Base-by-base conservation (phyloP, 2,888 invertebrate species). In the Bibio marci region DNA sequence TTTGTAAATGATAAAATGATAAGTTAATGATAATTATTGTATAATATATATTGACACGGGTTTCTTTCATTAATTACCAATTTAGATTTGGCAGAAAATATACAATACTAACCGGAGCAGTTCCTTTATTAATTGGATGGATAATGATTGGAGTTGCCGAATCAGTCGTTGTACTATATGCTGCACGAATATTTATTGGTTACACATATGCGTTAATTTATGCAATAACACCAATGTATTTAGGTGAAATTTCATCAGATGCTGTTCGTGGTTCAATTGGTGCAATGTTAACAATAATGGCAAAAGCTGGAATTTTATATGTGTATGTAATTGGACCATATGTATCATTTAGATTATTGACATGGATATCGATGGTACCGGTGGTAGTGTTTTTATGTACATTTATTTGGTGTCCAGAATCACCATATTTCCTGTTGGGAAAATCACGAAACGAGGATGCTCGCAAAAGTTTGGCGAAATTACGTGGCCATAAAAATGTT, bases 391-490 rank as follows among this genome's bases (percentile, higher is more conserved):
- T 73, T 49, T 55, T 73, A 19, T 39, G 70, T 13, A 57, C 65
- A 14, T 70, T 76, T 53, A 55, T 69, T 28, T 69, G 69, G 52
- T 65, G 78, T 54, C 80, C 80, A n/a, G 80, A 80, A 61, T 72
- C 74, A 45, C 76, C 77, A 14, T 67, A 73, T 48, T 70, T 65
- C 53, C 64, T 68, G 47, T 55, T 69, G 43, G 64, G 65, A 49
- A 66, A 65, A 45, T 66, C 66, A 47, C 62, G 66, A 45, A 65
- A 63, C 41, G 62, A 65, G 43, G 67, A 69, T 49, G 76, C 76
- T 5, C 63, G 68, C 46, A 55, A 64, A 43, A 65, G 75, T 13
- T 62, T 80, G 41, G 61, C 64, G 46, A 67, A 65, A 52, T 56
- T 80, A 35, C 63, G 79, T 43, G 70, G 69, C 32, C 62, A 63